Evolutionary conservation across 2,113 vertebrate species (phyloP), one percentile per base, ranked within the genome.

Genomic region (Phrynosoma platyrhinos): DNA sequence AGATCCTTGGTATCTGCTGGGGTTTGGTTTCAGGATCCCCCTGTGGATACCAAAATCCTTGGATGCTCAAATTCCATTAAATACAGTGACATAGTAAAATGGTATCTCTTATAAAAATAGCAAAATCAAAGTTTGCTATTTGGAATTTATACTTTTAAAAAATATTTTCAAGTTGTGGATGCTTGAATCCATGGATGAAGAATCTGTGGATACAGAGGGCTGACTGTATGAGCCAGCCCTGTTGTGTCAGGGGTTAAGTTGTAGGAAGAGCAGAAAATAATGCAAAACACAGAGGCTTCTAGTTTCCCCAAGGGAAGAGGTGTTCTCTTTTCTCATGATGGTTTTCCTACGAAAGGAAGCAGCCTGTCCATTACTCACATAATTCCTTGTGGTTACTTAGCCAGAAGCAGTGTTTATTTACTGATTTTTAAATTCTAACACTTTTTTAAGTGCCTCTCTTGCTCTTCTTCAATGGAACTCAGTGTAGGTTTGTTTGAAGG

Each of bases 231-330:
- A 76, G 81, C 6, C n/a, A n/a, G 52, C 4, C 20, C 53, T 79
- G 47, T 32, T 53, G 36, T 85, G 8, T 85, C 14, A 92, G 92
- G 92, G 90, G 91, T 94, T 94, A 94, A 95, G 40, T 89, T 78
- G 79, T 0, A 68, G 88, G 52, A 30, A 86, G 80, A 86, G 78
- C n/a, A 79, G 71, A 93, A 88, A 83, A 80, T 58, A 69, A 76
- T 71, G 4, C 47, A 82, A 62, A 76, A 58, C 3, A 5, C 40
- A 47, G 40, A 66, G 64, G 21, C 32, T 72, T 72, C 71, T 72
- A 13, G 25, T 82, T 64, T 66, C 36, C 55, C 72, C 0, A 25
- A 1, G 71, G 88, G 62, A 93, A 87, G 91, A 94, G 76, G 90
- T 83, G 1, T 58, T 82, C 62, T 71, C 88, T 80, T 92, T 91